phyloP scores from a whole-genome alignment of 1,140 invertebrate species.

The Potamilus streckersoni region DNA sequence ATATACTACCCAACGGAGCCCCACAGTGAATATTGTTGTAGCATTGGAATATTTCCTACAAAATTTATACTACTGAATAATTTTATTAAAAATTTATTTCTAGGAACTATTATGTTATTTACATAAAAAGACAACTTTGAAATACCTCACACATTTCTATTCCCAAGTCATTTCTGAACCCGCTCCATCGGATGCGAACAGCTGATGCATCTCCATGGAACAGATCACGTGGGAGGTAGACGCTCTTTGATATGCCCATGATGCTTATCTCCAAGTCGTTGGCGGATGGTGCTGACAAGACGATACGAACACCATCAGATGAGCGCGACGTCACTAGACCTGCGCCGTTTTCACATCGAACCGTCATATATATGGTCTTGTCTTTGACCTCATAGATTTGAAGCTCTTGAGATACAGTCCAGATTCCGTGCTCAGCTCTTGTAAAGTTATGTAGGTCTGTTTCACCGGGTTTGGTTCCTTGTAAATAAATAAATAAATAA shows the following conservation, averaged over 20 bases:
- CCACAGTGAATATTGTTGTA: neutral
- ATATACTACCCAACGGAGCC: neutral
- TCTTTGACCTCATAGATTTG: neutral
- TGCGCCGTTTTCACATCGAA: conserved; percentile 16
- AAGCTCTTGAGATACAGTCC: neutral
- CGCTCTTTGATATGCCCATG: neutral
- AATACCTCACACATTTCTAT: conserved; percentile 17
- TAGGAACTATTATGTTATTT: neutral
- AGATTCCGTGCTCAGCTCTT: neutral
- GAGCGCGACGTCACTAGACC: neutral
- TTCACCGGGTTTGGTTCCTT: conserved; percentile 3
- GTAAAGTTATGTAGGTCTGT: conserved; percentile 2
- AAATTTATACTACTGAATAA: neutral
- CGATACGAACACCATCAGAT: conserved; percentile 7
- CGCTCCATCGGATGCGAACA: conserved; percentile 15
- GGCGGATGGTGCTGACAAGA: neutral
- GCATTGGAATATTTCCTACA: neutral
- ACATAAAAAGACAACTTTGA: neutral
- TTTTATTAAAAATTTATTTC: neutral
- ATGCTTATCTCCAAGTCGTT: conserved; percentile 1
- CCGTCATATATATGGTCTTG: conserved; percentile 5
- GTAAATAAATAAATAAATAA: neutral
- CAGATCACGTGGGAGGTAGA: conserved; percentile 3
- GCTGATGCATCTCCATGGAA: conserved; percentile 14
- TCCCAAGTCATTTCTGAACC: conserved; percentile 13